These are phyloP conservation scores for Pristiophorus japonicus DNA, from an alignment of 2,113 vertebrate genomes.

Conservation along the genomic window DNA sequence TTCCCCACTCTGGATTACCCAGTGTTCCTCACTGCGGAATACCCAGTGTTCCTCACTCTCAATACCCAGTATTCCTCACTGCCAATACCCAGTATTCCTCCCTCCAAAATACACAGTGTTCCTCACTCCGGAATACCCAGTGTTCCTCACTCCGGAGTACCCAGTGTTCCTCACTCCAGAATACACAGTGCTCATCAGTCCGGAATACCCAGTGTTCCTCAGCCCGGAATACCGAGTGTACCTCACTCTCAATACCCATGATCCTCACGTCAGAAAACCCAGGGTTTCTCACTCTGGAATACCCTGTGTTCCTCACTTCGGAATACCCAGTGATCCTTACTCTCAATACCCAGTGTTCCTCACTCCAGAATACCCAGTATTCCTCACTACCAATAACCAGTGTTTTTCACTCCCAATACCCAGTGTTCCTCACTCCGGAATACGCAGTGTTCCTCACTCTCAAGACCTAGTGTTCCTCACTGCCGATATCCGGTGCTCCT, in stretches of 20 bases:
- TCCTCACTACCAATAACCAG: background rate
- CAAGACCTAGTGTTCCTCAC: background rate
- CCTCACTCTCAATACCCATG: background rate
- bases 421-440: background rate
- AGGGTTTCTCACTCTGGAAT: background rate
- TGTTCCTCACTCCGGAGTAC: no score
- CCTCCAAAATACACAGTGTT: background rate
- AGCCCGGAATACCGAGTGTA: background rate
- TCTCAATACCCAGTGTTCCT: background rate
- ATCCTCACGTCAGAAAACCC: background rate
- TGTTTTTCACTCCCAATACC: background rate
- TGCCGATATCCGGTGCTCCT: background rate
- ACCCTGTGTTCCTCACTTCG: no score
- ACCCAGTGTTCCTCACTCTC: background rate
- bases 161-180: background rate
- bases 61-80: background rate
- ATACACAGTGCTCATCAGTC: background rate
- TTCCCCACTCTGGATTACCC: background rate
- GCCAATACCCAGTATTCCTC: background rate
- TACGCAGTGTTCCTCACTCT: no score
- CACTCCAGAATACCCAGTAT: background rate
- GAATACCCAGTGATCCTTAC: background rate
- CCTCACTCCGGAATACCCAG: background rate
- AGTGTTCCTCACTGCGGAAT: background rate
- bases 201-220: background rate